Base-by-base conservation (phyloP, 2,888 invertebrate genomes). In the Heliconius cydno region DNA sequence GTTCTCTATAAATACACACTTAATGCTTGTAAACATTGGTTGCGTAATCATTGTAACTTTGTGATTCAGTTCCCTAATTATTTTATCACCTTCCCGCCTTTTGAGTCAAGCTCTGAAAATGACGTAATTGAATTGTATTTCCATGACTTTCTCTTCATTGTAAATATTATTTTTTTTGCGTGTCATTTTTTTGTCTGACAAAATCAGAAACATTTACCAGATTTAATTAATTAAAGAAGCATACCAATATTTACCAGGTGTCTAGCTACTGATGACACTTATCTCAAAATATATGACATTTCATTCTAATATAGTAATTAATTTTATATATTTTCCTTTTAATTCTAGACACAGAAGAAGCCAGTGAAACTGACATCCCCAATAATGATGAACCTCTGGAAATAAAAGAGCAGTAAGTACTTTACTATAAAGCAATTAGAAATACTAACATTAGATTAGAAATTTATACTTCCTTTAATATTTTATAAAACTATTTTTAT, bases 301-400 rank as follows among this genome's bases (percentile, higher is more conserved):
- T 25, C 7, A 70, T 25, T 0, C 7, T 25, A 25, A 12, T 19
- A 25, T 25, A n/a, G 2, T 70, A 1, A 25, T 41, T 41, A 41
- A 70, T 46, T 70, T 15, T 6, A 15, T 70, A 13, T 13, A 67
- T 30, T 41, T 79, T 84, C 82, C 77, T 38, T 84, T 60, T 30
- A 46, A 66, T 86, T 90, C 66, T 88, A 91, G 99, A 99, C 90
- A 99, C 99, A 0, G 99, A 99, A 92, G 99, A 99, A 95, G 99
- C 99, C 0, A 98, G 98, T 92, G 99, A 99, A 92, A 98, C 98
- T n/a, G 99, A 99, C 86, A 96, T 97, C 92, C 97, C 97, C 66
- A 97, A 97, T 87, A 96, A 96, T 85, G 97, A 97, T 89, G 97
- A 97, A 86, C 97, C 97, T 57, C 96, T 97, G 46, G 98, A 98